A percentile compares a stretch with the other conserved stretches of the same genome.
Evolutionary conservation across 2,888 invertebrate species (phyloP).

Genomic region (Hedya salicella): DNA sequence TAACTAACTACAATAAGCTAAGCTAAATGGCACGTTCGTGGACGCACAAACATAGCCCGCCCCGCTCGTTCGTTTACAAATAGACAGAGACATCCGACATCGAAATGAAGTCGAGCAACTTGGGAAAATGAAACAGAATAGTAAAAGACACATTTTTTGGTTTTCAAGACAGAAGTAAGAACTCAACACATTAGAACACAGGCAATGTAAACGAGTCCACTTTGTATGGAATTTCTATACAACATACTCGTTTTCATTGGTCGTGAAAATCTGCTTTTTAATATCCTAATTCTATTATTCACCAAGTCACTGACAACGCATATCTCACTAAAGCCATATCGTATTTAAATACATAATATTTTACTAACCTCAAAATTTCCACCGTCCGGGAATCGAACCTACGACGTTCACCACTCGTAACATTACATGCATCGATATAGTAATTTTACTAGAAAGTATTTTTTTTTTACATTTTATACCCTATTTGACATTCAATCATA

Average conservation of each 20-base stretch:
- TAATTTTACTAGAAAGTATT: constrained; percentile 27
- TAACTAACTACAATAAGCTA: constrained; percentile 41
- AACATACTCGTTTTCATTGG: too few species aligned
- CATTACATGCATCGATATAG: constrained; percentile 10
- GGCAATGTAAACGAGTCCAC: too few species aligned
- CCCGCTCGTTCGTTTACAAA: constrained; percentile 48
- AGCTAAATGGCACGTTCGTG: constrained; percentile 39
- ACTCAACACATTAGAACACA: too few species aligned
- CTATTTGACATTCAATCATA: neutral
- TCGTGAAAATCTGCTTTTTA: too few species aligned
- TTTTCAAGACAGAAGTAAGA: neutral
- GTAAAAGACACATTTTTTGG: neutral
- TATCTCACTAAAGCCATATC: constrained; percentile 22
- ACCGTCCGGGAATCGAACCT: constrained; percentile 7
- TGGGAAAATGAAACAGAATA: constrained; percentile 11
- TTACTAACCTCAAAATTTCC: constrained; percentile 20
- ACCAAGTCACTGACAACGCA: constrained; percentile 24
- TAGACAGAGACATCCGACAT: constrained; percentile 34
- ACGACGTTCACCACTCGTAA: constrained; percentile 7
- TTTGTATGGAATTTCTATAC: too few species aligned
- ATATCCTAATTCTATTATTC: neutral
- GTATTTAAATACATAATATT: constrained; percentile 30
- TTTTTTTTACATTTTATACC: neutral
- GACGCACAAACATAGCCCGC: constrained; percentile 66
- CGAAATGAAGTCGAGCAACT: constrained; percentile 27